Evolutionary conservation across 2,797 vertebrate genomes (phyloP), one percentile per base, ranked within the genome.

Genomic region (Benthosema pterotum): DNA sequence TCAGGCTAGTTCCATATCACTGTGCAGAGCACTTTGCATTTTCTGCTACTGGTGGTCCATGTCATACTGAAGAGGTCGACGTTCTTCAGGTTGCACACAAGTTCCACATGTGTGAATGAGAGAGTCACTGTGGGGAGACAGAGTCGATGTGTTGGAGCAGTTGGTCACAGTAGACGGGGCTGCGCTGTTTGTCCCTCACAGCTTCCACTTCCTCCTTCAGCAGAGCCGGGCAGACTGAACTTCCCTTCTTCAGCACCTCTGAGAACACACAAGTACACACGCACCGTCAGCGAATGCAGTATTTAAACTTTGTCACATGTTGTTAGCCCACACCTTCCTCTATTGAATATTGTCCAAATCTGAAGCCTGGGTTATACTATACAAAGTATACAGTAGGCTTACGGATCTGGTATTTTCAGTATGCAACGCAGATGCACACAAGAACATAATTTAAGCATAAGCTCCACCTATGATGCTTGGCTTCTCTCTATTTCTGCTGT

Each of bases 211-310:
- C 94, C 53, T 67, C 85, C 63, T 84, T 63, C 13, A 99, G 89
- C n/a, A 95, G 75, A 0, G 77, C 85, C 0, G 95, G 92, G 63
- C 93, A 88, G 18, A 96, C 84, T 4, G 13, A 1, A 4, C 95
- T 91, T 67, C 93, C 94, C 46, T 88, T 89, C 82, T 94, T 96
- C 69, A 99, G 90, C 68, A 95, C 88, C 42, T 95, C 97, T 99
- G 89, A 6, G 42, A 32, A 5, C 45, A 22, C 16, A 19, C 11
- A 9, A 3, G 1, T 32, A 42, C 56, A 48, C 5, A 69, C 5
- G 64, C 19, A n/a, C 56, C n/a, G n/a, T n/a, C n/a, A n/a, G n/a
- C n/a, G n/a, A n/a, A n/a, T n/a, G n/a, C n/a, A n/a, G n/a, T n/a
- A n/a, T n/a, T n/a, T n/a, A n/a, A n/a, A n/a, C n/a, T n/a, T n/a